Evolutionary conservation across 2,888 invertebrate genomes (phyloP).

Genomic region (Drosophila anceps): DNA sequence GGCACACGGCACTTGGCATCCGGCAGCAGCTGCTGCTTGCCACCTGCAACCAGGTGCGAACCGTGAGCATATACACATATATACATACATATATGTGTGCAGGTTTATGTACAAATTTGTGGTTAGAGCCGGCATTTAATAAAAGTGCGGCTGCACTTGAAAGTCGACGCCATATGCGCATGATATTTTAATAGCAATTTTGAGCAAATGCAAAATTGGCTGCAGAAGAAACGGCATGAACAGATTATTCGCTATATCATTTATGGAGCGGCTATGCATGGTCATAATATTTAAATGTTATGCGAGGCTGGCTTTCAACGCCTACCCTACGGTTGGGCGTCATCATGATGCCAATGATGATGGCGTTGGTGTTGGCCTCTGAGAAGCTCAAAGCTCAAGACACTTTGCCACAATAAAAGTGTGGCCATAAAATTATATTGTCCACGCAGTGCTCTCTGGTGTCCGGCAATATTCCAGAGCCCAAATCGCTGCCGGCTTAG

Average conservation of each 20-base stretch:
- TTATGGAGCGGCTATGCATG: slow-evolving; percentile 62
- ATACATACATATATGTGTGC: slow-evolving; percentile 24
- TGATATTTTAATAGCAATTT: slow-evolving; percentile 46
- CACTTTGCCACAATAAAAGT: slow-evolving; percentile 77
- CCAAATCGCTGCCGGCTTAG: slow-evolving; percentile 42
- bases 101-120: slow-evolving; percentile 49
- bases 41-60: slow-evolving; percentile 25
- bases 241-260: slow-evolving; percentile 69
- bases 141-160: slow-evolving; percentile 62
- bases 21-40: slow-evolving; percentile 29
- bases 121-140: slow-evolving; percentile 63
- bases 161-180: slow-evolving; percentile 54
- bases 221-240: slow-evolving; percentile 4
- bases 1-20: slow-evolving; percentile 6
- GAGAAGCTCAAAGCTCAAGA: slow-evolving; percentile 58
- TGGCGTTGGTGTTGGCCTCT: slow-evolving; percentile 43
- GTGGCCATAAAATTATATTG: slow-evolving; percentile 78
- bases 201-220: slow-evolving; percentile 7
- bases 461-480: slow-evolving; percentile 46
- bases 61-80: slow-evolving; percentile 37
- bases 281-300: slow-evolving; percentile 78
- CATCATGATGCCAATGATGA: slow-evolving; percentile 27
- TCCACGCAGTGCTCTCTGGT: slow-evolving; percentile 55
- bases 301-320: slow-evolving; percentile 63
- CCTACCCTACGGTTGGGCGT: slow-evolving; percentile 45